phyloP scores from a whole-genome alignment of 2,888 invertebrate species.

The Phorcus lineatus region DNA sequence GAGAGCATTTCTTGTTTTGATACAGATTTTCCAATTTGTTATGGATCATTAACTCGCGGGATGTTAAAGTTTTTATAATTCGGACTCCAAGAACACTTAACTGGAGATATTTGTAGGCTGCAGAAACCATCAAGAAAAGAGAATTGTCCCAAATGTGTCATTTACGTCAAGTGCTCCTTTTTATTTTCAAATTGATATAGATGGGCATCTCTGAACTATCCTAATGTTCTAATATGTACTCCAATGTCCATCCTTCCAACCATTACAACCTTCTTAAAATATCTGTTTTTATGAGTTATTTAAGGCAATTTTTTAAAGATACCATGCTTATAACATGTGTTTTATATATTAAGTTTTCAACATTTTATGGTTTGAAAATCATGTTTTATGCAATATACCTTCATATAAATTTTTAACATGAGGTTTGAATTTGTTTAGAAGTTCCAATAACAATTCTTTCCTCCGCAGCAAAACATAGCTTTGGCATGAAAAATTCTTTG shows the following conservation, averaged over 20 bases:
- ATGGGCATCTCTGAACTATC: neutral
- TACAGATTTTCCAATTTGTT: slow-evolving; percentile 9
- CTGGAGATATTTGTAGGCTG: slow-evolving; percentile 5
- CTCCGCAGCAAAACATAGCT: too few species aligned
- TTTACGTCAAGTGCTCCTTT: neutral
- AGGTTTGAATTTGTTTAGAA: too few species aligned
- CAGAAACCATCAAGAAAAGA: neutral
- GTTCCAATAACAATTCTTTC: too few species aligned
- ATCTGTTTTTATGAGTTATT: neutral
- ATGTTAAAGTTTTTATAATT: slow-evolving; percentile 1
- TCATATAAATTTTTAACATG: too few species aligned
- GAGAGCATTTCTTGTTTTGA: slow-evolving; percentile 10
- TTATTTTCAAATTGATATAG: slow-evolving; percentile 3
- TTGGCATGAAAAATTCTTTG: too few species aligned
- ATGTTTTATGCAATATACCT: too few species aligned
- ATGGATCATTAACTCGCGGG: neutral
- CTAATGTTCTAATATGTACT: neutral
- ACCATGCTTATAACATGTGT: too few species aligned
- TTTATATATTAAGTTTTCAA: too few species aligned
- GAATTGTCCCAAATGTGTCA: slow-evolving; percentile 7
- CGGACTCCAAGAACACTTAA: neutral
- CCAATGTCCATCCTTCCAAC: neutral
- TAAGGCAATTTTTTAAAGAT: too few species aligned
- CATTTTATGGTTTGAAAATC: too few species aligned
- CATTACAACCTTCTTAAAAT: neutral